A percentile compares a stretch with the other conserved stretches of the same genome.
These are phyloP conservation scores for Glossosoma conforme DNA, from an alignment of 1,140 invertebrate species.

Conservation along the genomic window DNA sequence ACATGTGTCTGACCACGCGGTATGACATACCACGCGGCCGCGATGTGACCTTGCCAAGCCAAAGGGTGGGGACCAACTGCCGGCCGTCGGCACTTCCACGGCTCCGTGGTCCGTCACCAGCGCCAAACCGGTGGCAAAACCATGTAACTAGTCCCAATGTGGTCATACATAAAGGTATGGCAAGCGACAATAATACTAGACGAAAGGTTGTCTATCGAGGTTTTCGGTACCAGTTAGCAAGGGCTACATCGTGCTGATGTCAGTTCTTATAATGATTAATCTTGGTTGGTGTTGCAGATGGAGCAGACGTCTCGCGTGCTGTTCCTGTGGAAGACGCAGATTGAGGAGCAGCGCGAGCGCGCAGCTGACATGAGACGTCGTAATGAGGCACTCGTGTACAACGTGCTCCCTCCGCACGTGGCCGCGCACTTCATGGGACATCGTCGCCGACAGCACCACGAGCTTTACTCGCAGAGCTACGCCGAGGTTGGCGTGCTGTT, in stretches of 20 bases:
- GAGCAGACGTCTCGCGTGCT: conserved; percentile 67
- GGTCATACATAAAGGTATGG: too few species aligned
- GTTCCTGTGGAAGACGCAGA: conserved; percentile 57
- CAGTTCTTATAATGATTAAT: too few species aligned
- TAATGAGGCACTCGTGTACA: conserved; percentile 86
- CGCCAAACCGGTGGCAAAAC: not conserved
- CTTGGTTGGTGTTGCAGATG: conserved; percentile 52
- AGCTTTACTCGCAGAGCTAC: conserved; percentile 91
- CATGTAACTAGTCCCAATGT: not conserved
- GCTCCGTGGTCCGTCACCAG: too few species aligned
- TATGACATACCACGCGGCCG: too few species aligned
- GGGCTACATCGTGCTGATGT: too few species aligned
- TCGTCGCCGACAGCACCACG: conserved; percentile 73
- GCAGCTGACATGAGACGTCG: conserved; percentile 80
- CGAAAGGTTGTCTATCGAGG: too few species aligned
- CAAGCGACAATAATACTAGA: too few species aligned
- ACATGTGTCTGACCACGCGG: too few species aligned
- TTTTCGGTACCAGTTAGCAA: too few species aligned
- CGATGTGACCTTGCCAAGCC: too few species aligned
- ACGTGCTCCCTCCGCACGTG: conserved; percentile 84
- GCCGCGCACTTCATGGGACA: conserved; percentile 85
- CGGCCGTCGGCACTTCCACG: too few species aligned
- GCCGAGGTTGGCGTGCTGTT: conserved; percentile 89
- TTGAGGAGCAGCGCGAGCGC: conserved; percentile 72
- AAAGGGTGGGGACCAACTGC: too few species aligned